These are phyloP conservation scores for Trematocara zebra DNA, from an alignment of 2,113 vertebrate genomes.

Conservation along the genomic window DNA sequence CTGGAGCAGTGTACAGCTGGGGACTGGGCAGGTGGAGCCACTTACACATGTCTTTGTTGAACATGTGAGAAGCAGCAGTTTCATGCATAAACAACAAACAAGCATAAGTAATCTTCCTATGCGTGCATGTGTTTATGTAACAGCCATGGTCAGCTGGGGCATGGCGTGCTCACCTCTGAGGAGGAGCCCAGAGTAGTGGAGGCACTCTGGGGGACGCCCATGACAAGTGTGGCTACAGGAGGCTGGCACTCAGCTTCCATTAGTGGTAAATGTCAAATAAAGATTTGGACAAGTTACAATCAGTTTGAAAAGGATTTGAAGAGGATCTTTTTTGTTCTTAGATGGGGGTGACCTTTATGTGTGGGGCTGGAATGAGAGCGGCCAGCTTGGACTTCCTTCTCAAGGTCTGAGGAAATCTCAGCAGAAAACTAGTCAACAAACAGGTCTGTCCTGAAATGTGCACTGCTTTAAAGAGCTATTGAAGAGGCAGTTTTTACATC, in stretches of 20 bases:
- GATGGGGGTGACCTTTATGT: slow-evolving; percentile 85
- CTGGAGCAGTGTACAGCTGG: slow-evolving; percentile 80
- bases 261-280: slow-evolving; percentile 73
- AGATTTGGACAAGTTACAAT: background rate
- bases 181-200: slow-evolving; percentile 79
- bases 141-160: slow-evolving; percentile 93
- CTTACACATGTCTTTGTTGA: background rate
- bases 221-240: slow-evolving; percentile 78
- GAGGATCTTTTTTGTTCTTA: slow-evolving; percentile 34
- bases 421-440: background rate
- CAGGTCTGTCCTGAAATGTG: slow-evolving; percentile 9
- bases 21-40: slow-evolving; percentile 79
- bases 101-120: background rate
- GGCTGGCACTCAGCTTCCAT: slow-evolving; percentile 86
- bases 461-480: background rate
- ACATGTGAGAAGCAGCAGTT: background rate
- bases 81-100: background rate
- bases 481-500: background rate
- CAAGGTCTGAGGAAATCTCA: slow-evolving; percentile 45
- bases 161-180: slow-evolving; percentile 76
- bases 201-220: slow-evolving; percentile 79
- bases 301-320: rapidly evolving
- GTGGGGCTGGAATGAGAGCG: slow-evolving; percentile 97
- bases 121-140: background rate
- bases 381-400: slow-evolving; percentile 87